Conservation (phyloP, 2,113 vertebrate genomes). For the Hemichromis elongatus region DNA sequence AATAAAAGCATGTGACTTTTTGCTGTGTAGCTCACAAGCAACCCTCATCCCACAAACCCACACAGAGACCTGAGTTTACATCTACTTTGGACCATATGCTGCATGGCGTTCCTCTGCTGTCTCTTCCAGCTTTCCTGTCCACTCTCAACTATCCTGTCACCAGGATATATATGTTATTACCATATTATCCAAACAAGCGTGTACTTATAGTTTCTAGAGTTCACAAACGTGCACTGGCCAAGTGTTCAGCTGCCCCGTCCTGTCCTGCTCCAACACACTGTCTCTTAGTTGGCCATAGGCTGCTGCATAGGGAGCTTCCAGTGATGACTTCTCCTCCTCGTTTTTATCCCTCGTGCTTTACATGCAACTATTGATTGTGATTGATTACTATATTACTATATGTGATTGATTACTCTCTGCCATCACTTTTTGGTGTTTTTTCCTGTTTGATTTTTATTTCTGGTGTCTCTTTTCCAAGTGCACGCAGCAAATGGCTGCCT, state of each 20-base stretch:
- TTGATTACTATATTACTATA: accelerated
- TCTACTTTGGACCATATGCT: too few relatives aligned
- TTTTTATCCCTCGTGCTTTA: background rate
- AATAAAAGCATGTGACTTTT: background rate
- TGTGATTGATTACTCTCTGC: accelerated
- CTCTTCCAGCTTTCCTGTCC: background rate
- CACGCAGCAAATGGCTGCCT: background rate
- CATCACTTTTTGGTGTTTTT: background rate
- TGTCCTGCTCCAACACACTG: background rate
- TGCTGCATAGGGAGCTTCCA: background rate
- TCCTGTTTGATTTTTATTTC: background rate
- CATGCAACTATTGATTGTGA: background rate
- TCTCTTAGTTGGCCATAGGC: background rate
- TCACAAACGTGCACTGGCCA: background rate
- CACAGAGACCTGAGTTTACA: background rate
- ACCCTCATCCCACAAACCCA: accelerated
- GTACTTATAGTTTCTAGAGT: background rate
- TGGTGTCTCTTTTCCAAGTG: background rate
- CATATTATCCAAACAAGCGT: background rate
- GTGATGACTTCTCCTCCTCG: background rate
- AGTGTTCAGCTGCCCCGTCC: background rate
- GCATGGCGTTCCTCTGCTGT: too few relatives aligned
- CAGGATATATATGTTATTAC: background rate
- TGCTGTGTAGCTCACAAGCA: background rate
- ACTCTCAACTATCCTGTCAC: background rate